Evolutionary conservation across 2,888 invertebrate genomes (phyloP), one percentile per base, ranked within the genome.

Genomic region (Phymatocera aterrima): DNA sequence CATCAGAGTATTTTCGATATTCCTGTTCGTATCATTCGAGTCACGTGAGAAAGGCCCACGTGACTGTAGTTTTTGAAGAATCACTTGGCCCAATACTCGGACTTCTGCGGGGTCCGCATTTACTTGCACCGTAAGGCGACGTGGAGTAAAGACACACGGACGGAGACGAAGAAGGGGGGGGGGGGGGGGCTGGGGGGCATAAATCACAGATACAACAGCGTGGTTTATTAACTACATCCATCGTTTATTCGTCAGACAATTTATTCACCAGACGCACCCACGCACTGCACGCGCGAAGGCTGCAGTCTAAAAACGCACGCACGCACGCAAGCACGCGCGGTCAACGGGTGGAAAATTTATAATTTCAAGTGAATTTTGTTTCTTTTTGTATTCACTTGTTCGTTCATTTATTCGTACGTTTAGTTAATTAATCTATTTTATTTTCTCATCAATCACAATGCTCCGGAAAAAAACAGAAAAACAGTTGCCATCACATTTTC

Each of bases 171-270:
- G 60, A 54, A 3, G 43, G 79, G 82, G 82, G 82, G 81, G 83
- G 81, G 81, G 83, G 81, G 81, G 83, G 82, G 83, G 81, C 82
- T 80, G 81, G 77, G 80, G 80, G 78, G 77, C 84, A 84, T 85
- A 84, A 85, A 85, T 85, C 85, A 85, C 82, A 81, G 83, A 83
- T 83, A 84, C 83, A 85, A 85, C 83, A 83, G 75, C 75, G 21
- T 75, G n/a, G 68, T 81, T 78, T 84, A 84, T 86, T 85, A 86
- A 84, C 85, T 82, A 82, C 81, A 82, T 80, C 78, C 79, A 79
- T 72, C 82, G 79, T 81, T 83, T 81, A 81, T 82, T 82, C 80
- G 77, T 81, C 80, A 75, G 79, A 77, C 48, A 79, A 79, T 79
- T 79, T 72, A 78, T 79, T 79, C 60, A 78, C 78, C 61, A 68